Conservation (phyloP, 1,140 invertebrate genomes). For the Diploscapter pachys region DNA sequence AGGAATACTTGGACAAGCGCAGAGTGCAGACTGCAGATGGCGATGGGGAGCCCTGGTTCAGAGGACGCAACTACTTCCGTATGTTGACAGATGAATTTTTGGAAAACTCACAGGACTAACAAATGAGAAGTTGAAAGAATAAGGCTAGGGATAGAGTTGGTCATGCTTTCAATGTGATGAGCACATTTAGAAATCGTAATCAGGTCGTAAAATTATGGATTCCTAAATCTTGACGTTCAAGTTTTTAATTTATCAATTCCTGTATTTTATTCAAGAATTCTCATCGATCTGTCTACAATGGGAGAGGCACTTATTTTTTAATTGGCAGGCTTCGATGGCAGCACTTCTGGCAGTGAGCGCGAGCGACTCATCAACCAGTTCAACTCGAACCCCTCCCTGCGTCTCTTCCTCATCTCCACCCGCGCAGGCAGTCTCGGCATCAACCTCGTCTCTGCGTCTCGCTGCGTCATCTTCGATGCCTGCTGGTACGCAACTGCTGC, state of each 20-base stretch:
- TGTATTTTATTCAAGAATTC: conserved; percentile 3
- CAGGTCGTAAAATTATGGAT: too few species aligned
- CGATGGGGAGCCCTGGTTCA: conserved; percentile 71
- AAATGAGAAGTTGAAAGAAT: too few species aligned
- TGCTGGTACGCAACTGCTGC: conserved; percentile 69
- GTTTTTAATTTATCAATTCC: too few species aligned
- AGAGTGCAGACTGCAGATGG: conserved; percentile 59
- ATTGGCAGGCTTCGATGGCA: conserved; percentile 77
- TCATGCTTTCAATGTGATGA: too few species aligned
- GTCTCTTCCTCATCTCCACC: conserved; percentile 92
- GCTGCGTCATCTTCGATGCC: conserved; percentile 94
- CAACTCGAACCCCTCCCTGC: conserved; percentile 79
- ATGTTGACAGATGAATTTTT: conserved; percentile 62
- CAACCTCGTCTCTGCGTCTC: conserved; percentile 88
- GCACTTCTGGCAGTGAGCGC: conserved; percentile 84
- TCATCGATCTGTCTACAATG: conserved; percentile 26
- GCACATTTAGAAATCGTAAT: too few species aligned
- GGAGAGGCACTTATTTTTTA: conserved; percentile 27
- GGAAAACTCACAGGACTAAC: too few species aligned
- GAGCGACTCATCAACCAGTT: conserved; percentile 96
- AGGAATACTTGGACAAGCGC: conserved; percentile 81
- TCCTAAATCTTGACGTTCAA: too few species aligned
- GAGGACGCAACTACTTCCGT: conserved; percentile 86
- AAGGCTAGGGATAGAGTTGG: too few species aligned
- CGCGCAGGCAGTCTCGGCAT: conserved; percentile 93